Evolutionary conservation across 2,888 invertebrate species (phyloP), one percentile per base, ranked within the genome.

Genomic region (Melinaea marsaeus): DNA sequence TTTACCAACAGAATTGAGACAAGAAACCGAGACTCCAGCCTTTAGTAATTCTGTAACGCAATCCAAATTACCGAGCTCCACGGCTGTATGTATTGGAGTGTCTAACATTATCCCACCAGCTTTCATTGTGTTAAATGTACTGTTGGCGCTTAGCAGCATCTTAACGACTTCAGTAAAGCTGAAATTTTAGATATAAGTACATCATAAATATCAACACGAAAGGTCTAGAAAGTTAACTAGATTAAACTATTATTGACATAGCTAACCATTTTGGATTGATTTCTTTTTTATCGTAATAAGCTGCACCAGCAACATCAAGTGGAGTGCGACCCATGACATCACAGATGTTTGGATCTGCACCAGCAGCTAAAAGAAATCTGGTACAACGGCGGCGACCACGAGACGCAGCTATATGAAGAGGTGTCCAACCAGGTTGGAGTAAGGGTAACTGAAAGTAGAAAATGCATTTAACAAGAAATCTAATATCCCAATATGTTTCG

Each of bases 331-430:
- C 91, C 47, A 79, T 72, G 32, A 79, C 70, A 62, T 92, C 92
- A 2, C 74, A 72, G 9, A 85, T 75, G 66, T 88, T 86, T 1
- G 90, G 83, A 58, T 92, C 84, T 0, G 91, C 91, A 0, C 91
- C 91, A 11, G 90, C 87, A 1, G 88, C 86, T 13, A 93, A 75
- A 0, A 94, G 84, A 0, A 90, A 76, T 0, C 88, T 74, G 0
- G 92, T 90, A 75, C 92, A 91, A 56, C 90, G 87, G 1, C 78
- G 75, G 34, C 92, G 82, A 0, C 90, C 90, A 64, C 92, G 88
- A 2, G 91, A 85, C 13, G 91, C 86, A 0, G 93, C 93, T 6
- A 93, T 88, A 72, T 94, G 94, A 0, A 94, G 86, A 0, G 94
- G 91, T 0, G 93, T 93, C 85, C 93, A 92, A 2, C 93, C 93